These are phyloP conservation scores for Lasius fuliginosus DNA, from an alignment of 2,888 invertebrate species.

Conservation along the genomic window DNA sequence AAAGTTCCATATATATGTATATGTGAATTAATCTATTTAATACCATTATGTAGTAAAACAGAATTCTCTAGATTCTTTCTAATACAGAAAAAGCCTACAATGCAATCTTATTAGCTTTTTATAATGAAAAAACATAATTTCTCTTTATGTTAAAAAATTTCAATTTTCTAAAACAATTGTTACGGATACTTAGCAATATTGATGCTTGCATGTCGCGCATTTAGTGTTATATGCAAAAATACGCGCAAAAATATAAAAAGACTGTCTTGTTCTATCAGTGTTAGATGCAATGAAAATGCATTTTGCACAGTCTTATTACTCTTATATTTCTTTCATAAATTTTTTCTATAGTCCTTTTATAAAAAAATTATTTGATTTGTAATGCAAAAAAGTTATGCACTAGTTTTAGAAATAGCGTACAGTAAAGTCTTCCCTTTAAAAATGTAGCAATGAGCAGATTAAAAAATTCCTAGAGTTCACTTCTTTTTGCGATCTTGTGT, in stretches of 20 bases:
- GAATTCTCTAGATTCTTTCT: not conserved
- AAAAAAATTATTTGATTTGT: slow-evolving; percentile 67
- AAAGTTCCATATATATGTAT: not conserved
- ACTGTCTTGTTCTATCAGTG: slow-evolving; percentile 30
- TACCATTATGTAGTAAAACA: not conserved
- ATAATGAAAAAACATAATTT: not conserved
- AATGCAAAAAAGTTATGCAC: slow-evolving; percentile 70
- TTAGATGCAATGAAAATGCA: slow-evolving; percentile 76
- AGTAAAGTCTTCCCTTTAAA: slow-evolving; percentile 48
- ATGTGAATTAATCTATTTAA: not conserved
- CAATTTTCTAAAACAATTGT: not conserved
- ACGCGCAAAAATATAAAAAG: not conserved
- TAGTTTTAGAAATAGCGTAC: slow-evolving; percentile 68
- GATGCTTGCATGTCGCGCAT: not conserved
- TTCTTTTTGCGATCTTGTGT: slow-evolving; percentile 87
- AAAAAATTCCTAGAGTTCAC: slow-evolving; percentile 70
- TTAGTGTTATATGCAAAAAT: not conserved
- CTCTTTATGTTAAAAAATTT: not conserved
- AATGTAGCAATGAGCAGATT: not conserved
- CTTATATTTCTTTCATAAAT: slow-evolving; percentile 42
- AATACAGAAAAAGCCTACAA: not conserved
- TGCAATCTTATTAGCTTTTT: not conserved
- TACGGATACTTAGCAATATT: not conserved
- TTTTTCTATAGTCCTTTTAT: slow-evolving; percentile 61
- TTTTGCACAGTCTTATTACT: slow-evolving; percentile 27